Base-by-base conservation (phyloP, 2,797 vertebrate genomes). In the Takifugu rubripes region DNA sequence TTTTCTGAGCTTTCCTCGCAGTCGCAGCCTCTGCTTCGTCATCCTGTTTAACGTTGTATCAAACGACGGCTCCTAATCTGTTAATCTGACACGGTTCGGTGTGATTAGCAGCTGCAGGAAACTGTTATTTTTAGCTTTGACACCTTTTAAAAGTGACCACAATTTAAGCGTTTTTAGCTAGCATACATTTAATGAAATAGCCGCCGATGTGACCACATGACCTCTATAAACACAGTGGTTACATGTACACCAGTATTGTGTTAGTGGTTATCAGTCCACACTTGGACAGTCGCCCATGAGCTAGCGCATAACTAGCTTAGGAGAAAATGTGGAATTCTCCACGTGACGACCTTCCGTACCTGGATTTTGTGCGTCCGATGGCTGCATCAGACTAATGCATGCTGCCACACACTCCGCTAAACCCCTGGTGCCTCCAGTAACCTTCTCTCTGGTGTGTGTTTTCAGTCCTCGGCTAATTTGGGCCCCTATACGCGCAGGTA, bases 381-480 rank as follows among this genome's bases (percentile, higher is more conserved):
- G 7, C 33, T 68, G 61, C 56, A 54, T 64, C 56, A 53, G 24
- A 68, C 75, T 81, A 83, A 85, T 84, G 61, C 76, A 80, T 77
- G 68, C 75, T 59, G 59, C 68, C 49, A 64, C 77, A 77, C 80
- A 77, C 73, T 61, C 58, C 66, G 62, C 72, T 81, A 82, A 86
- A 80, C 62, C 78, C 57, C 66, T 70, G 74, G 67, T 64, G 52
- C 70, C 49, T 51, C 58, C 59, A 47, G 56, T 79, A 74, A 87
- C 86, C 87, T 84, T 85, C 76, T 70, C 44, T 79, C 73, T 68
- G 83, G 66, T 73, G 50, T 63, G 47, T 60, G 61, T 72, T 66
- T 60, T 63, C 71, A 56, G 59, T 74, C 64, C 65, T 70, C 72
- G 68, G 46, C 63, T 74, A 68, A 74, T 5, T 17, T 15, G 43